phyloP scores from a whole-genome alignment of 2,113 vertebrate genomes.

The Dasypus novemcinctus region DNA sequence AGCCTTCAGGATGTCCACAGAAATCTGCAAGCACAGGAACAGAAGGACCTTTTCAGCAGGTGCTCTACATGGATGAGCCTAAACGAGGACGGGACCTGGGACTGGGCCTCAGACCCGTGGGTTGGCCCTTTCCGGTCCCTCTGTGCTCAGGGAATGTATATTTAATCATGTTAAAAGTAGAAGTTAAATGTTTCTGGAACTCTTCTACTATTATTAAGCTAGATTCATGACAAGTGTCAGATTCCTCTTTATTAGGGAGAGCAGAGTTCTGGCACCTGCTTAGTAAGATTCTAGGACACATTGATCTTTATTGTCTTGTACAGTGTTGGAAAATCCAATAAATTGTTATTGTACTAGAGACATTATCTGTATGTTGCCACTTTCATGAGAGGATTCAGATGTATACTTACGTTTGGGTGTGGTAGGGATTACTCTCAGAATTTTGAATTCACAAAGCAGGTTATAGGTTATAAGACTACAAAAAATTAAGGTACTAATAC shows the following conservation, averaged over 20 bases:
- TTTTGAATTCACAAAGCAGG: neutral
- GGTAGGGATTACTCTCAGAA: neutral
- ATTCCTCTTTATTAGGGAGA: neutral
- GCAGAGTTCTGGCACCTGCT: neutral
- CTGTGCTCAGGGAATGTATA: neutral
- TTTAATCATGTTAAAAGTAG: neutral
- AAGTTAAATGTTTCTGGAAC: neutral
- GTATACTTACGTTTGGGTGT: accelerated
- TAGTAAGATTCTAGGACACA: neutral
- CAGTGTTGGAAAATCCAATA: neutral
- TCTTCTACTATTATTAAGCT: neutral
- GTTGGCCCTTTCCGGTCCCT: neutral
- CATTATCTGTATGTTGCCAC: neutral
- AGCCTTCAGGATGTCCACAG: too few species aligned
- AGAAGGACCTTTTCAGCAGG: too few species aligned
- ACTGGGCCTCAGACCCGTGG: too few species aligned
- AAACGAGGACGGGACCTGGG: too few species aligned
- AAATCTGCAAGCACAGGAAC: too few species aligned
- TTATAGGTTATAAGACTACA: too few species aligned
- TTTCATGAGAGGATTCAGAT: neutral
- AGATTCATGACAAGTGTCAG: neutral
- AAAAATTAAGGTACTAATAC: too few species aligned
- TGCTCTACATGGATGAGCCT: too few species aligned
- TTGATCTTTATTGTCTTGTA: neutral
- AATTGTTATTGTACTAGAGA: neutral